Evolutionary conservation across 1,140 invertebrate species (phyloP).

Genomic region (Sinella curviseta): DNA sequence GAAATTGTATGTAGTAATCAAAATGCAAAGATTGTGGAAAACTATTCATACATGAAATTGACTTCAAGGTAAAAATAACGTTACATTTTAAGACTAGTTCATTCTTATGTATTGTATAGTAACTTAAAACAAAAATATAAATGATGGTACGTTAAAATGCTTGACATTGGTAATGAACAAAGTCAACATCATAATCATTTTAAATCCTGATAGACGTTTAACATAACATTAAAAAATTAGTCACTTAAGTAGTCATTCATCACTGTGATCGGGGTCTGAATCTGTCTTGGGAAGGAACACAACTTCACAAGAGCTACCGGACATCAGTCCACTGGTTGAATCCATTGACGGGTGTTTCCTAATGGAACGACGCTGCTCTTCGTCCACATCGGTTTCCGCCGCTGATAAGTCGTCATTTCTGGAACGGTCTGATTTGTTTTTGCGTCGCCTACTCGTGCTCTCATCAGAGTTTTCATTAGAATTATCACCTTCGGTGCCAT

Average conservation of each 20-base stretch:
- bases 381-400: not conserved
- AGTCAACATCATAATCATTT: too few species aligned
- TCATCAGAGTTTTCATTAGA: constrained; percentile 29
- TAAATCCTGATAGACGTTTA: too few species aligned
- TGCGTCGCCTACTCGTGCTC: constrained; percentile 12
- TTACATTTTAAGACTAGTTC: too few species aligned
- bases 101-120: too few species aligned
- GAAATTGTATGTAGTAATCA: too few species aligned
- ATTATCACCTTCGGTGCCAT: constrained; percentile 29
- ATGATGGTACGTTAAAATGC: too few species aligned
- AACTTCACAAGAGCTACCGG: constrained; percentile 48
- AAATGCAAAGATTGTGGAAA: too few species aligned
- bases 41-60: too few species aligned
- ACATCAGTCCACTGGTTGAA: constrained; percentile 44
- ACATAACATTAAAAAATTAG: not conserved
- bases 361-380: not conserved
- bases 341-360: constrained; percentile 43
- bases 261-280: constrained; percentile 31
- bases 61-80: too few species aligned
- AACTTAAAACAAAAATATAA: too few species aligned
- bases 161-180: too few species aligned
- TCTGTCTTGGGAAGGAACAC: constrained; percentile 42
- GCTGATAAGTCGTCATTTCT: not conserved
- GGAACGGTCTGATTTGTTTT: constrained; percentile 13
- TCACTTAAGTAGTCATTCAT: constrained; percentile 9